A percentile compares a stretch with the other conserved stretches of the same genome.
Conservation (phyloP, 2,113 vertebrate species). For the Paracanthobrama guichenoti region DNA sequence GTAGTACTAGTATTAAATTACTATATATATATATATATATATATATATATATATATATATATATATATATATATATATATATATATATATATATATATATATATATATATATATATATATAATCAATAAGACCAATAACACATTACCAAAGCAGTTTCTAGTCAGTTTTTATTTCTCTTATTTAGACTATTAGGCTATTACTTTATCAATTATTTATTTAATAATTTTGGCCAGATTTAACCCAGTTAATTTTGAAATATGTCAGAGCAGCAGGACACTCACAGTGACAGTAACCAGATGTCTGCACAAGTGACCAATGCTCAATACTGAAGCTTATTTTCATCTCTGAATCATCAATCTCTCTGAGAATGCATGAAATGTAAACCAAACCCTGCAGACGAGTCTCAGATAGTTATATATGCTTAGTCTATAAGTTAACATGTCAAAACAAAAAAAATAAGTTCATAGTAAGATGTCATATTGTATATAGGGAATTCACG, state of each 20-base stretch:
- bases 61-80: too few species aligned
- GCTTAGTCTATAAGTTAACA: background rate
- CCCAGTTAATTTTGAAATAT: background rate
- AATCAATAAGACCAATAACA: background rate
- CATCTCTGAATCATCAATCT: background rate
- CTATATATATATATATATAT: too few species aligned
- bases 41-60: too few species aligned
- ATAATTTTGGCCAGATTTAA: background rate
- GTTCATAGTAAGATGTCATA: background rate
- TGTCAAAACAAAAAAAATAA: background rate
- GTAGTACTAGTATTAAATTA: too few species aligned
- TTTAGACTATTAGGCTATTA: background rate
- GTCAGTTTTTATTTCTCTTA: background rate
- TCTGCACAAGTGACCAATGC: background rate
- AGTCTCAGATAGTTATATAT: background rate
- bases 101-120: too few species aligned
- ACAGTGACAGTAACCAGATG: conserved; percentile 2
- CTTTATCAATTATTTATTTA: background rate
- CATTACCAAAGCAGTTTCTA: background rate
- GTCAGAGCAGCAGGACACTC: background rate
- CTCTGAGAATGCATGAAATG: background rate
- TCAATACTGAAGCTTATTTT: background rate
- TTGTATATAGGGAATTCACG: background rate
- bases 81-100: too few species aligned
- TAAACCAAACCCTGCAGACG: background rate